Conservation (phyloP, 1,140 invertebrate genomes). For the Drosophila mojavensis region DNA sequence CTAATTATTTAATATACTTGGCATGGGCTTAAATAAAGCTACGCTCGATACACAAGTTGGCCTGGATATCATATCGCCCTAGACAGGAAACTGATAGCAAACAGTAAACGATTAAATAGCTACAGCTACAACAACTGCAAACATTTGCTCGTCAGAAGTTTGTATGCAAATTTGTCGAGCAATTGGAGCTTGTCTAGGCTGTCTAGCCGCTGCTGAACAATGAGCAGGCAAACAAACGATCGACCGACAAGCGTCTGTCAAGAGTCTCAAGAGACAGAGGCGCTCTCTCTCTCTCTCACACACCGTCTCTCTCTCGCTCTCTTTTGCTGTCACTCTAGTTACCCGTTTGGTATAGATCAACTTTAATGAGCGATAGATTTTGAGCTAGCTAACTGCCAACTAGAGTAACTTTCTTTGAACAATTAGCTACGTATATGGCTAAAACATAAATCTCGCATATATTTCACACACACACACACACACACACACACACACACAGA, state of each 20-base stretch:
- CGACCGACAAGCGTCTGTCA: conserved; percentile 32
- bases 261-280: conserved; percentile 35
- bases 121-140: conserved; percentile 7
- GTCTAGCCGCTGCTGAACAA: conserved; percentile 11
- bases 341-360: conserved; percentile 37
- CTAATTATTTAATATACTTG: conserved; percentile 25
- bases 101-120: conserved; percentile 1
- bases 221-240: background rate
- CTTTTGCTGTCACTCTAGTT: conserved; percentile 2
- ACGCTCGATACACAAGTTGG: background rate
- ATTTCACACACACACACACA: conserved; percentile 28
- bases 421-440: conserved; percentile 75
- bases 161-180: conserved; percentile 64
- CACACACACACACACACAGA: background rate
- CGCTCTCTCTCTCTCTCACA: background rate
- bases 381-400: conserved; percentile 8
- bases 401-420: conserved; percentile 67
- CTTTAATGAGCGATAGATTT: conserved; percentile 40
- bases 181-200: conserved; percentile 18
- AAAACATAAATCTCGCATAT: conserved; percentile 77
- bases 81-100: conserved; percentile 50
- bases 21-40: conserved; percentile 17
- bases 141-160: conserved; percentile 56
- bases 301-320: background rate
- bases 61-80: conserved; percentile 27